Percentiles rank a stretch among this genome's conserved stretches.
phyloP scores from a whole-genome alignment of 2,113 vertebrate species.

The Leucoraja erinaceus region DNA sequence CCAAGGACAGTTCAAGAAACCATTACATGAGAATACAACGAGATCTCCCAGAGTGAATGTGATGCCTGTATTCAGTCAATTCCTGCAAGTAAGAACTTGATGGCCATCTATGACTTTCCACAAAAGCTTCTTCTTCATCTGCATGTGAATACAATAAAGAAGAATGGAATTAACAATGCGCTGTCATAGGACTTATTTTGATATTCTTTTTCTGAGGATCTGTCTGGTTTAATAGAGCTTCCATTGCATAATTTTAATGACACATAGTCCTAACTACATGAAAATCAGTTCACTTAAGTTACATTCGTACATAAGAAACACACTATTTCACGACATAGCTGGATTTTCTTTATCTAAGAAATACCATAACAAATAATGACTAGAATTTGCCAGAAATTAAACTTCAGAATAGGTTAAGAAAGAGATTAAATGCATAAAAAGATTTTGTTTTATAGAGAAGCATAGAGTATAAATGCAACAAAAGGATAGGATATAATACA shows the following conservation, averaged over 20 bases:
- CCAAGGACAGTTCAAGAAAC: neutral
- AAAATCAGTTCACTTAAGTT: neutral
- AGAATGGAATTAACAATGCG: conserved; percentile 36
- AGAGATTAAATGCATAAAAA: no score
- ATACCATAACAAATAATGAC: no score
- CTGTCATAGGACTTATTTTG: neutral
- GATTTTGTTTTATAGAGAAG: no score
- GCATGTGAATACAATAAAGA: conserved; percentile 43
- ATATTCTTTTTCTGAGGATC: neutral
- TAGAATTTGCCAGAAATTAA: no score
- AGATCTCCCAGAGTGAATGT: conserved; percentile 79
- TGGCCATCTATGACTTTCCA: conserved; percentile 87
- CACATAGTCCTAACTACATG: neutral
- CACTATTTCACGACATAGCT: no score
- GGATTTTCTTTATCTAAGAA: no score
- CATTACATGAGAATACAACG: conserved; percentile 81
- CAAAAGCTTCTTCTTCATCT: conserved; percentile 87
- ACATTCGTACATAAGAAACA: no score
- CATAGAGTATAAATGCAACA: no score
- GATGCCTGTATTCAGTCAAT: conserved; percentile 84
- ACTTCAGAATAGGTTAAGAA: no score
- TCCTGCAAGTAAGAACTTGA: conserved; percentile 87
- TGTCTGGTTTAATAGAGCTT: no score
- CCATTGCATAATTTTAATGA: neutral
- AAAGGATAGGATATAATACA: no score